Conservation (phyloP, 2,797 vertebrate genomes). For the Dryobates pubescens region DNA sequence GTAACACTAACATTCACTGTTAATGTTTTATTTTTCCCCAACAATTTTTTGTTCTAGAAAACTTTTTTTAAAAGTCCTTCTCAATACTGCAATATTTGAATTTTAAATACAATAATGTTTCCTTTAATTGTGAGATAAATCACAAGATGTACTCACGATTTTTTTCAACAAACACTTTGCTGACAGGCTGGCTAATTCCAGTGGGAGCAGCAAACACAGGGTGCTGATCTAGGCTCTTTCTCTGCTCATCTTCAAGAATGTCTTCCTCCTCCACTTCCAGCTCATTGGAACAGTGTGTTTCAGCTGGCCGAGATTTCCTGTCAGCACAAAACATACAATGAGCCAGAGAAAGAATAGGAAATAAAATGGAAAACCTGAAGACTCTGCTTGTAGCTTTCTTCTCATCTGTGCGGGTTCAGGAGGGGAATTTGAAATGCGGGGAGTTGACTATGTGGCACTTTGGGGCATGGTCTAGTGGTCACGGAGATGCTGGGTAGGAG, state of each 20-base stretch:
- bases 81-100: not conserved
- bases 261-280: slow-evolving; percentile 92
- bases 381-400: not conserved
- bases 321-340: not conserved
- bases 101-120: not conserved
- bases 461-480: too few relatives aligned
- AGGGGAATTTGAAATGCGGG: not conserved
- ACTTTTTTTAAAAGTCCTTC: not conserved
- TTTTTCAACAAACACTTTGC: slow-evolving; percentile 94
- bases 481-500: too few relatives aligned
- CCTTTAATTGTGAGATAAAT: not conserved
- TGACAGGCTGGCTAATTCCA: slow-evolving; percentile 89
- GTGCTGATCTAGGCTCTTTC: slow-evolving; percentile 79
- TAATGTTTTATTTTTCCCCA: not conserved
- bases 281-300: slow-evolving; percentile 81
- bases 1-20: not conserved
- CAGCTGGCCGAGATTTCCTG: slow-evolving; percentile 84
- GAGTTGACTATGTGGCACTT: not conserved
- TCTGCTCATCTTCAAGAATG: slow-evolving; percentile 83
- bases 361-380: slow-evolving; percentile 12
- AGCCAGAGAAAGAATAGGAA: not conserved
- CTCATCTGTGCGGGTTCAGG: not conserved
- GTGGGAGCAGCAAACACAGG: slow-evolving; percentile 87
- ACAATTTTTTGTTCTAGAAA: not conserved
- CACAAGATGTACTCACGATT: slow-evolving; percentile 84